Evolutionary conservation across 2,797 vertebrate genomes (phyloP).

Genomic region (Tarsius wallacei): DNA sequence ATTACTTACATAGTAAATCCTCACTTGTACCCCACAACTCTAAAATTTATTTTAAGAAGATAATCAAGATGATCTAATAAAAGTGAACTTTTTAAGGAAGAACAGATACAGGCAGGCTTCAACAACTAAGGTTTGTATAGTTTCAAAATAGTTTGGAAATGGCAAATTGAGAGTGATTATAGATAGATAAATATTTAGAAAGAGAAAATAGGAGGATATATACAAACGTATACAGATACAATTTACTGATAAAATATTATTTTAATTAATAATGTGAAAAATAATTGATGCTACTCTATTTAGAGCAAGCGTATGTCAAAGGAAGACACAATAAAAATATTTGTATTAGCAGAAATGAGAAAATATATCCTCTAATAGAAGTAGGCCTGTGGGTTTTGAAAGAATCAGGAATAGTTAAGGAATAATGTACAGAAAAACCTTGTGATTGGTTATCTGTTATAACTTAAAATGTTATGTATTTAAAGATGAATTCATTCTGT

Average conservation of each 20-base stretch:
- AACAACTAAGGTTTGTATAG: not conserved
- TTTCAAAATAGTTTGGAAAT: not conserved
- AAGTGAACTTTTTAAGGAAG: conserved; percentile 81
- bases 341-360: not conserved
- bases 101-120: conserved; percentile 9
- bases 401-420: not conserved
- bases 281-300: not conserved
- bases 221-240: not conserved
- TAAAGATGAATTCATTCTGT: not conserved
- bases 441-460: not conserved
- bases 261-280: not conserved
- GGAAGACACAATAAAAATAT: not conserved
- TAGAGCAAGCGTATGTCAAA: not conserved
- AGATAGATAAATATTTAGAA: not conserved
- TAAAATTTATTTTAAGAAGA: conserved; percentile 18
- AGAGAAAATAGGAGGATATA: not conserved
- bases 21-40: too few species aligned
- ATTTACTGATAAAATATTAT: not conserved
- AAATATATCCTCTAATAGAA: not conserved
- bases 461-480: not conserved
- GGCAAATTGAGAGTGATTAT: not conserved
- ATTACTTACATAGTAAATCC: too few species aligned
- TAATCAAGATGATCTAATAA: conserved; percentile 80
- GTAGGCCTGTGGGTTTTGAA: not conserved
- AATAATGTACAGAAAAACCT: not conserved